phyloP scores from a whole-genome alignment of 2,888 invertebrate genomes.

The Phasia obesa region DNA sequence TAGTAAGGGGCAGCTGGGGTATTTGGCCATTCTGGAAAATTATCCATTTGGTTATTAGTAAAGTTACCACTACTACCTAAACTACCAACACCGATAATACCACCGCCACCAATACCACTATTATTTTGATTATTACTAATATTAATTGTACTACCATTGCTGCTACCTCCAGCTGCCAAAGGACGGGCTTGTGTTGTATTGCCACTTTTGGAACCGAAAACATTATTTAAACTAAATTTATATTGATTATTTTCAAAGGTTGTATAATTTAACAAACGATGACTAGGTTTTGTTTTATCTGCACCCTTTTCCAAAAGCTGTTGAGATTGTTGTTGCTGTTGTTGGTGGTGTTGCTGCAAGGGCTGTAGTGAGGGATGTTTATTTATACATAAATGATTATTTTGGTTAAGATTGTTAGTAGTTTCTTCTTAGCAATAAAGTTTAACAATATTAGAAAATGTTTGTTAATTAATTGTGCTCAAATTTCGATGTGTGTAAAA shows the following conservation, averaged over 20 bases:
- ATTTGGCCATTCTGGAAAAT: slow-evolving; percentile 80
- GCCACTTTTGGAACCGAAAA: slow-evolving; percentile 74
- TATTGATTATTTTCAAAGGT: slow-evolving; percentile 83
- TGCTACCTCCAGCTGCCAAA: slow-evolving; percentile 62
- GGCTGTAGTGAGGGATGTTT: slow-evolving; percentile 63
- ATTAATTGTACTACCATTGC: slow-evolving; percentile 67
- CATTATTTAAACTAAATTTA: slow-evolving; percentile 82
- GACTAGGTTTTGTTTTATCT: slow-evolving; percentile 73
- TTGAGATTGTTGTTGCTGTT: slow-evolving; percentile 48
- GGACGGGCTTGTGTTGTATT: slow-evolving; percentile 48
- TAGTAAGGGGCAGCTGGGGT: slow-evolving; percentile 80
- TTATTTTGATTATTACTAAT: slow-evolving; percentile 48
- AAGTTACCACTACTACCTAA: slow-evolving; percentile 73
- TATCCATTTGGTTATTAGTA: slow-evolving; percentile 73
- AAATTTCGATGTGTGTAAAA: not conserved
- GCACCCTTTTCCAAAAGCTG: slow-evolving; percentile 62
- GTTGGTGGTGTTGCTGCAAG: slow-evolving; percentile 53
- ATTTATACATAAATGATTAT: slow-evolving; percentile 59
- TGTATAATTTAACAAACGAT: slow-evolving; percentile 82
- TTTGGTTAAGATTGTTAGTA: slow-evolving; percentile 70
- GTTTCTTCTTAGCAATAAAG: slow-evolving; percentile 48
- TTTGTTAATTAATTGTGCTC: slow-evolving; percentile 37
- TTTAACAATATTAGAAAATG: slow-evolving; percentile 29
- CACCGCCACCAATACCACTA: slow-evolving; percentile 70
- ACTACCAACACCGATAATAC: slow-evolving; percentile 73